phyloP scores from a whole-genome alignment of 2,113 vertebrate species.

The Pimephales promelas region DNA sequence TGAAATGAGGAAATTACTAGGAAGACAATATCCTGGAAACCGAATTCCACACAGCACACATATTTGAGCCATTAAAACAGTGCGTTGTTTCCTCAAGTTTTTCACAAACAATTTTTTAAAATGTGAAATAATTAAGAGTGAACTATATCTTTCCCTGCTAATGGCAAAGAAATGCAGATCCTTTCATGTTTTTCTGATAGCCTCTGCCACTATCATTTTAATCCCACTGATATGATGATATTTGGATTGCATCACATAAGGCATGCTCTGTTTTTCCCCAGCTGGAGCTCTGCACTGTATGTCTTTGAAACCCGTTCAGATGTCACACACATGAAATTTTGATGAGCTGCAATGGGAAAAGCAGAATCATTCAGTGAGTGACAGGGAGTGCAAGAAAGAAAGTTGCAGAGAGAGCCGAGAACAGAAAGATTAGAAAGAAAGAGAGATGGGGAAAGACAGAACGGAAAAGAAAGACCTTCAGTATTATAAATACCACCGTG shows the following conservation, averaged over 20 bases:
- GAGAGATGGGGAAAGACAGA: slow-evolving; percentile 26
- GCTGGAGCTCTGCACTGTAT: slow-evolving; percentile 23
- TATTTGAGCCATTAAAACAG: slow-evolving; percentile 2
- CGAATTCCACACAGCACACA: slow-evolving; percentile 43
- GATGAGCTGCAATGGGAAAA: slow-evolving; percentile 47
- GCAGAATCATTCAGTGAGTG: slow-evolving; percentile 24
- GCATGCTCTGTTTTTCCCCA: slow-evolving; percentile 31
- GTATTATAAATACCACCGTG: slow-evolving; percentile 53
- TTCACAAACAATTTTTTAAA: background rate
- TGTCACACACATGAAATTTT: slow-evolving; percentile 52
- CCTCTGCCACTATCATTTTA: slow-evolving; percentile 38
- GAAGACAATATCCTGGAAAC: slow-evolving; percentile 49
- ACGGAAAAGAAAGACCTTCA: slow-evolving; percentile 43
- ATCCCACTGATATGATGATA: slow-evolving; percentile 41
- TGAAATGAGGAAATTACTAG: slow-evolving; percentile 55
- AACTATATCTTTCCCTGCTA: slow-evolving; percentile 3
- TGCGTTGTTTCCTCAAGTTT: slow-evolving; percentile 36
- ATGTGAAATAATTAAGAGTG: background rate
- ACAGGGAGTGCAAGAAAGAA: slow-evolving; percentile 3
- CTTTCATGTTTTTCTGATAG: slow-evolving; percentile 23
- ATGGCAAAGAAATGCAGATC: slow-evolving; percentile 1
- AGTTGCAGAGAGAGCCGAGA: slow-evolving; percentile 2
- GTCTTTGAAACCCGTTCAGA: slow-evolving; percentile 42
- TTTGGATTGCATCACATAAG: slow-evolving; percentile 48
- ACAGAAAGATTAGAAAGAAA: slow-evolving; percentile 25